Percentiles rank a stretch among this genome's conserved stretches.
These are phyloP conservation scores for Pseudococcus longispinus DNA, from an alignment of 2,888 invertebrate species.

Conservation along the genomic window DNA sequence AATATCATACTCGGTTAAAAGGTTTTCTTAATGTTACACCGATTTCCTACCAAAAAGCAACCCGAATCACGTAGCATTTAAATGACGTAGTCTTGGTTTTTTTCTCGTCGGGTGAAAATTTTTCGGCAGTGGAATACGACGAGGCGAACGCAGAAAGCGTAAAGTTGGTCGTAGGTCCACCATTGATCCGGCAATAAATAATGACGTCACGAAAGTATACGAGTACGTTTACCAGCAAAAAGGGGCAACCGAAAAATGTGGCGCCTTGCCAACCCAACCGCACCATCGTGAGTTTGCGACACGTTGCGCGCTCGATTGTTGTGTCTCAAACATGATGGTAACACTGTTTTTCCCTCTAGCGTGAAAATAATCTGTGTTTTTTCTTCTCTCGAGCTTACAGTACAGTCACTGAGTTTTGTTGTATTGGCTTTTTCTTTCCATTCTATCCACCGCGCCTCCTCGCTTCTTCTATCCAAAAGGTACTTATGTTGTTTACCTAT, in stretches of 20 bases:
- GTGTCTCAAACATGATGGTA: slow-evolving; percentile 29
- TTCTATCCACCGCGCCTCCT: background rate
- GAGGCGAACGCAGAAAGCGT: background rate
- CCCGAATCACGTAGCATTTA: slow-evolving; percentile 19
- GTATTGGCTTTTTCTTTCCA: slow-evolving; percentile 20
- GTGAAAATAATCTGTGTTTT: background rate
- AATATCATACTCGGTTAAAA: slow-evolving; percentile 16
- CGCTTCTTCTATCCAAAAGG: background rate
- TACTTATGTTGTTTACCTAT: slow-evolving; percentile 44
- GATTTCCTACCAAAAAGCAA: slow-evolving; percentile 8
- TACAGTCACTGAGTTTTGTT: background rate
- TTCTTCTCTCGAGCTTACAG: background rate
- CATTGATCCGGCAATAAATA: slow-evolving; percentile 48
- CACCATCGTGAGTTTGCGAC: slow-evolving; percentile 33
- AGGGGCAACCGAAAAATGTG: slow-evolving; percentile 33
- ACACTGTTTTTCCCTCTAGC: slow-evolving; percentile 32
- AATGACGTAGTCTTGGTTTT: background rate
- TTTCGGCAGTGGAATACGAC: background rate
- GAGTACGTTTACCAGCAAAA: too few species aligned
- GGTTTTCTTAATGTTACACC: background rate
- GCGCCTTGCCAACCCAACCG: slow-evolving; percentile 50
- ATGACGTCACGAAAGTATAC: slow-evolving; percentile 49
- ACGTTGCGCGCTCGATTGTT: background rate
- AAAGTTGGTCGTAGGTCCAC: slow-evolving; percentile 33
- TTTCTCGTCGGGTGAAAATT: background rate